A percentile compares a stretch with the other conserved stretches of the same genome.
Conservation (phyloP, 2,113 vertebrate species). For the Sminthopsis crassicaudata region DNA sequence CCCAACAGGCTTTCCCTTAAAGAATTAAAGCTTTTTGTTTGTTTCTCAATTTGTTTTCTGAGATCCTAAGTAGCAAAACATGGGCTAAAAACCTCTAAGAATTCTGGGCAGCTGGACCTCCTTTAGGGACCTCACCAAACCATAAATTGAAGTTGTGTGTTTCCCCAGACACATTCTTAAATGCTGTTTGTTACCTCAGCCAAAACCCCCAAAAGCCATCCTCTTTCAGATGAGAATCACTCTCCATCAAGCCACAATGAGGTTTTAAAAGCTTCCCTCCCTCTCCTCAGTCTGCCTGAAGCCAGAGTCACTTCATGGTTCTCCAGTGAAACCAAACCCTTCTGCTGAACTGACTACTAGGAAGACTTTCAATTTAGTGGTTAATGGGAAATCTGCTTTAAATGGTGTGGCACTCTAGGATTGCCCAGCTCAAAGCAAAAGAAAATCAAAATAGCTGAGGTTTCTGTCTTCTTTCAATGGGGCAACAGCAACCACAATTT, state of each 20-base stretch:
- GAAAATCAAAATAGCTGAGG: constrained; percentile 39
- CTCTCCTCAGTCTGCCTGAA: constrained; percentile 11
- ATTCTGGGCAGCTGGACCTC: not conserved
- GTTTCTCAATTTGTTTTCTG: constrained; percentile 3
- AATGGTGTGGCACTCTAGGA: constrained; percentile 11
- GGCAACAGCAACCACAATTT: not conserved
- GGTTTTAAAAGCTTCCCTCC: constrained; percentile 22
- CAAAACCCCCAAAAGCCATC: not conserved
- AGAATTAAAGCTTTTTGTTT: not conserved
- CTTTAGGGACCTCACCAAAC: not conserved
- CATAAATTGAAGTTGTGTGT: constrained; percentile 7
- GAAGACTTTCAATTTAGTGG: constrained; percentile 65
- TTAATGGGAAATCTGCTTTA: constrained; percentile 64
- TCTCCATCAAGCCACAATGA: not conserved
- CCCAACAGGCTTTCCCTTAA: not conserved
- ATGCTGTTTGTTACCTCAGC: constrained; percentile 9
- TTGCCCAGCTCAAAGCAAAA: constrained; percentile 17
- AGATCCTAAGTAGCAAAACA: not conserved
- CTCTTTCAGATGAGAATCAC: not conserved
- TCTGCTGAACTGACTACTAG: constrained; percentile 38
- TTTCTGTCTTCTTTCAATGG: not conserved
- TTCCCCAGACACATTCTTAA: constrained; percentile 33
- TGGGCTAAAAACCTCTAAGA: not conserved
- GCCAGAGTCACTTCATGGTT: constrained; percentile 37
- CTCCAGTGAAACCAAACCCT: constrained; percentile 47